Conservation (phyloP, 64 coral and sea anemone species). For the Montipora foliosa region DNA sequence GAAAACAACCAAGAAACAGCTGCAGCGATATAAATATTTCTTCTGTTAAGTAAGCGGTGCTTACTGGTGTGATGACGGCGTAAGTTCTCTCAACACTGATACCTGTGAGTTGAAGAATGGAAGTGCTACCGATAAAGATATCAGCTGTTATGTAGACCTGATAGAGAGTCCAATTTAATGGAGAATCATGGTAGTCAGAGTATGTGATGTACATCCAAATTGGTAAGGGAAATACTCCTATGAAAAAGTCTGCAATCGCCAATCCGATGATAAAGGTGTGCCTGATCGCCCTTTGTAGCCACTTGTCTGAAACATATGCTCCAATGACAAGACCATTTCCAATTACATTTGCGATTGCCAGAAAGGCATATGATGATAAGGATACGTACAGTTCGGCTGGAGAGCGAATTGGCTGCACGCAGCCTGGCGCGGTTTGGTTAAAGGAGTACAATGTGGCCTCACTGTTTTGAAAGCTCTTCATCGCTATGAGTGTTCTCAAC, state of each 20-base stretch:
- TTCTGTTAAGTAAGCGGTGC: constrained; percentile 44
- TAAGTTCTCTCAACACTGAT: constrained; percentile 72
- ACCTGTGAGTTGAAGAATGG: constrained; percentile 58
- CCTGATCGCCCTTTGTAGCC: constrained; percentile 16
- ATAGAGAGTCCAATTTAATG: constrained; percentile 3
- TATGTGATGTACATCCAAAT: constrained; percentile 52
- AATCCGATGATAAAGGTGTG: constrained; percentile 62
- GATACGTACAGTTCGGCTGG: constrained; percentile 25
- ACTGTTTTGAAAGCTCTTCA: not conserved
- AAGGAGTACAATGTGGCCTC: not conserved
- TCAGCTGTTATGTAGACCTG: constrained; percentile 76
- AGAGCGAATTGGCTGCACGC: not conserved
- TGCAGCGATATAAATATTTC: constrained; percentile 21
- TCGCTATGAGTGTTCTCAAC: not conserved
- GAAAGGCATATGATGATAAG: constrained; percentile 12
- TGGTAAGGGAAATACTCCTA: constrained; percentile 53
- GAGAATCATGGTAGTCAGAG: not conserved
- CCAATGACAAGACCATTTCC: constrained; percentile 61
- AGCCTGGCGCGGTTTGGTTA: not conserved
- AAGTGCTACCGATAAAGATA: constrained; percentile 69
- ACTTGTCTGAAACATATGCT: constrained; percentile 35
- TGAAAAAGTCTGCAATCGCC: constrained; percentile 50
- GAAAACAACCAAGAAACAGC: constrained; percentile 45
- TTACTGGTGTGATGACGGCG: constrained; percentile 61
- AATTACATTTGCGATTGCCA: constrained; percentile 7